A percentile compares a stretch with the other conserved stretches of the same genome.
Evolutionary conservation across 30 jellyfish, hydroid and myxozoan genomes (phyloP).

Genomic region (Morbakka virulenta): DNA sequence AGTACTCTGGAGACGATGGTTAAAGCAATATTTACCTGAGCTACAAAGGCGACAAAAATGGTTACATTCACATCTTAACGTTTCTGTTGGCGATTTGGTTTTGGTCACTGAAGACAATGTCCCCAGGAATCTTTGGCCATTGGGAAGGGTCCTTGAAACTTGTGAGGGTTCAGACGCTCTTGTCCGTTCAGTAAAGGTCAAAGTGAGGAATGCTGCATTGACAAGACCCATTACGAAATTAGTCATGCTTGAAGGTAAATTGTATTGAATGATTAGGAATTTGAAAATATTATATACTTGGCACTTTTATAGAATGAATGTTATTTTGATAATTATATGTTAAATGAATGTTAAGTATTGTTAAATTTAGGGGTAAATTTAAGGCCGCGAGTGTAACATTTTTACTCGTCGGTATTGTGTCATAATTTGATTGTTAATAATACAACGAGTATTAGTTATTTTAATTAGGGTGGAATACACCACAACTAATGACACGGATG

Average conservation of each 20-base stretch:
- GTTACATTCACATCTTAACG: conserved; percentile 4
- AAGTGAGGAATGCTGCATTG: conserved; percentile 1
- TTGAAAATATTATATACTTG: no score
- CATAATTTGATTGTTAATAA: no score
- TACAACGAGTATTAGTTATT: no score
- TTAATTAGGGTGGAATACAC: no score
- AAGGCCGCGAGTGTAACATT: no score
- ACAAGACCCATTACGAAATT: conserved; percentile 25
- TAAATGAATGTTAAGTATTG: no score
- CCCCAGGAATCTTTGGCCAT: conserved; percentile 43
- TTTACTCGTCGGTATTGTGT: no score
- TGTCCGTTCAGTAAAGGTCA: conserved; percentile 25
- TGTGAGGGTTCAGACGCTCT: conserved; percentile 17
- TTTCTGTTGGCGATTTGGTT: conserved; percentile 25
- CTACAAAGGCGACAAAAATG: conserved; percentile 39
- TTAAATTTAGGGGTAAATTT: no score
- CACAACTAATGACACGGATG: no score
- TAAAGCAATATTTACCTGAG: conserved; percentile 15
- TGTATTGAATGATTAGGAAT: no score
- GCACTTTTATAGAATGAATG: no score
- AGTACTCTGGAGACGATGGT: conserved; percentile 54
- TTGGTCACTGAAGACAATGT: conserved; percentile 25
- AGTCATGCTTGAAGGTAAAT: conserved; percentile 20
- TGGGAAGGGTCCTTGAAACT: conserved; percentile 6
- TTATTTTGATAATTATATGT: no score